Evolutionary conservation across 2,888 invertebrate species (phyloP).

Genomic region (Ectemnius cavifrons): DNA sequence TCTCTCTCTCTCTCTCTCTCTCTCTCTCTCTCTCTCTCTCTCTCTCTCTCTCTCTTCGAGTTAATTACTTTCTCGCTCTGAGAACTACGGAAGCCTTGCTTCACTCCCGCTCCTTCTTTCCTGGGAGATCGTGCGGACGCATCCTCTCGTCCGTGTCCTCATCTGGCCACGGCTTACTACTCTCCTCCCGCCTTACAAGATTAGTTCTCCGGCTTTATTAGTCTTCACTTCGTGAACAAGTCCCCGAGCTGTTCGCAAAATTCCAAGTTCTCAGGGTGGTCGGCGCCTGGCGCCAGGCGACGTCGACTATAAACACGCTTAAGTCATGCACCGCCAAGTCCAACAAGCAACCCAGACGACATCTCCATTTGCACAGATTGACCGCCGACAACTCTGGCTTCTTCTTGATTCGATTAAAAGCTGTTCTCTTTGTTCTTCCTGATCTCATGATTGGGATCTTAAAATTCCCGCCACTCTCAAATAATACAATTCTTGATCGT

Average conservation of each 20-base stretch:
- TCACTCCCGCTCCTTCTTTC: constrained; percentile 49
- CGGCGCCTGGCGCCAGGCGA: constrained; percentile 6
- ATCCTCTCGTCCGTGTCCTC: constrained; percentile 14
- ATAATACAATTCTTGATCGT: too few relatives aligned
- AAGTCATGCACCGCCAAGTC: constrained; percentile 31
- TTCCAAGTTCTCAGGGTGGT: constrained; percentile 30
- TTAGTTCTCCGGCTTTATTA: constrained; percentile 62
- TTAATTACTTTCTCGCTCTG: constrained; percentile 63
- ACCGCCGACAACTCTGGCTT: background rate
- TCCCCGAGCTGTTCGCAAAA: constrained; percentile 46
- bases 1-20: constrained; percentile 11
- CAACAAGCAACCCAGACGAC: constrained; percentile 36
- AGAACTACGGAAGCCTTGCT: constrained; percentile 56
- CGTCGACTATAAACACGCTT: constrained; percentile 31
- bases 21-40: constrained; percentile 12
- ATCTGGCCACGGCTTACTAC: constrained; percentile 23
- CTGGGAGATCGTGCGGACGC: constrained; percentile 30
- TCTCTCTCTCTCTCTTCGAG: constrained; percentile 31
- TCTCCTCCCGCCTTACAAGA: constrained; percentile 26
- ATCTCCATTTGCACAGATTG: constrained; percentile 10
- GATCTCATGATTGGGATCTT: too few relatives aligned
- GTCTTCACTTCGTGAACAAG: constrained; percentile 48
- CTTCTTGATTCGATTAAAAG: background rate
- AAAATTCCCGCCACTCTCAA: too few relatives aligned
- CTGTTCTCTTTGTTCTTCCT: background rate